These are phyloP conservation scores for Adelphocoris suturalis DNA, from an alignment of 2,888 invertebrate species.

Conservation along the genomic window DNA sequence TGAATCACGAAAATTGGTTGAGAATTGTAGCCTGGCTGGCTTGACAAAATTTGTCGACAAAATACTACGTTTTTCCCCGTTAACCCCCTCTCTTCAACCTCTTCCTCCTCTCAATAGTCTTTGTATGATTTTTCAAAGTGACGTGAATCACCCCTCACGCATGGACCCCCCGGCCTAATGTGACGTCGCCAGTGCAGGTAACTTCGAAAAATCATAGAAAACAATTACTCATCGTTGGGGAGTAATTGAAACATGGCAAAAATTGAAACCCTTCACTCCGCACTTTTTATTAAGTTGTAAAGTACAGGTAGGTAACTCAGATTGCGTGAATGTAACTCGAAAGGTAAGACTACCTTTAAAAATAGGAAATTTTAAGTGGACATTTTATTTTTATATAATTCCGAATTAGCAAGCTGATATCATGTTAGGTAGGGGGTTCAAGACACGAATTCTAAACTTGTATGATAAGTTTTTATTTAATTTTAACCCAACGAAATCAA, in stretches of 20 bases:
- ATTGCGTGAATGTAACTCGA: not conserved
- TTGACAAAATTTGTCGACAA: too few relatives aligned
- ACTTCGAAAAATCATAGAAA: too few relatives aligned
- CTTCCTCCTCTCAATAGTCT: too few relatives aligned
- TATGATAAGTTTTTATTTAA: not conserved
- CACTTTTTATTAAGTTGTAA: not conserved
- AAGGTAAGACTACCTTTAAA: not conserved
- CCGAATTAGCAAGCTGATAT: constrained; percentile 20
- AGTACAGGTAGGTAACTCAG: constrained; percentile 7
- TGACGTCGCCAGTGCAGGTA: too few relatives aligned
- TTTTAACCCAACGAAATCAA: constrained; percentile 4
- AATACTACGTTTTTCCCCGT: too few relatives aligned
- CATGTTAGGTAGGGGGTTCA: not conserved
- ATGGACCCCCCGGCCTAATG: too few relatives aligned
- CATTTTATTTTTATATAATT: not conserved
- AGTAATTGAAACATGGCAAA: constrained; percentile 34
- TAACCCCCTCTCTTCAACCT: too few relatives aligned
- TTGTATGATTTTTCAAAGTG: too few relatives aligned
- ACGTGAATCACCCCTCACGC: too few relatives aligned
- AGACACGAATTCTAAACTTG: not conserved
- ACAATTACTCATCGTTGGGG: too few relatives aligned
- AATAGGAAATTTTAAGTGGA: constrained; percentile 16
- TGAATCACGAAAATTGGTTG: too few relatives aligned
- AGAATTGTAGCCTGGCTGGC: too few relatives aligned
- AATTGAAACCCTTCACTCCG: constrained; percentile 33